Conservation (phyloP, 2,113 vertebrate species). For the Eclectus roratus region DNA sequence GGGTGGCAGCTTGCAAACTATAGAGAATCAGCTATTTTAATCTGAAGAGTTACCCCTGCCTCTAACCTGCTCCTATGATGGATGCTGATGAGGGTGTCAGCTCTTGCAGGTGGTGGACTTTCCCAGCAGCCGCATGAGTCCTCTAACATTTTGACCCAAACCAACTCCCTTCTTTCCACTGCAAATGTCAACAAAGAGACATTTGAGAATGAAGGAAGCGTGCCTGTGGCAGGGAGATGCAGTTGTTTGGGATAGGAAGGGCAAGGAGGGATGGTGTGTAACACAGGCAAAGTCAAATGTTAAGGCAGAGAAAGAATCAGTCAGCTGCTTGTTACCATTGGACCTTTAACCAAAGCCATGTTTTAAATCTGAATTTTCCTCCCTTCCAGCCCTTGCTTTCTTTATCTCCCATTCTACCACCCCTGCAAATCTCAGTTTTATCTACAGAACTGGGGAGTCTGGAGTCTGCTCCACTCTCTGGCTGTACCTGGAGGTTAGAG, state of each 20-base stretch:
- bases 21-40: neutral
- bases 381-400: neutral
- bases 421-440: neutral
- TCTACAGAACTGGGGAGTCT: neutral
- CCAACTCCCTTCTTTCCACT: neutral
- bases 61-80: neutral
- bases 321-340: neutral
- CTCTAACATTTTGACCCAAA: neutral
- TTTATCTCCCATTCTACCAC: neutral
- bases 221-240: accelerated
- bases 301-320: neutral
- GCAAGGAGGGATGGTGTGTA: neutral
- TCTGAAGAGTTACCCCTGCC: neutral
- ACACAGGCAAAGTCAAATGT: neutral
- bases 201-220: neutral
- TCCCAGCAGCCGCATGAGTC: neutral
- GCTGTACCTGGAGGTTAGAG: neutral
- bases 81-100: neutral
- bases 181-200: neutral
- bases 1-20: neutral
- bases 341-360: neutral
- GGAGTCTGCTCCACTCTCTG: neutral
- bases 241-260: neutral
- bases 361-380: neutral
- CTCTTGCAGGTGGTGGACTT: neutral